Conservation (phyloP, 1,140 invertebrate species). For the Drosophila littoralis region DNA sequence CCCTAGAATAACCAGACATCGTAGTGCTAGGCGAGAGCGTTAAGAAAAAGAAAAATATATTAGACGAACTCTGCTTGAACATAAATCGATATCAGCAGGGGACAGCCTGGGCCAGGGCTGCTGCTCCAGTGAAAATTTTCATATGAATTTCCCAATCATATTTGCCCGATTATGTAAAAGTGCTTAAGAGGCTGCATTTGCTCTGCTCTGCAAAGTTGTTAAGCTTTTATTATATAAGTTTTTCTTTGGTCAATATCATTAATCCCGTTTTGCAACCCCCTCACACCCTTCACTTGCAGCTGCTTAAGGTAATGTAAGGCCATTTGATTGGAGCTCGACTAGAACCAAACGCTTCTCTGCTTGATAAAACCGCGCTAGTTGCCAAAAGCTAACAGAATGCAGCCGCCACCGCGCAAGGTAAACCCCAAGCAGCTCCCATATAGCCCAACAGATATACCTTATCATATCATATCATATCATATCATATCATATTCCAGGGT, state of each 20-base stretch:
- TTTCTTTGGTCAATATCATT: conserved; percentile 41
- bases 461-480: too few species aligned
- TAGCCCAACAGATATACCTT: too few species aligned
- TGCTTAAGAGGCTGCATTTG: not conserved
- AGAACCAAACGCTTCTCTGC: conserved; percentile 38
- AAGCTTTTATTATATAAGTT: conserved; percentile 56
- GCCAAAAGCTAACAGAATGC: conserved; percentile 65
- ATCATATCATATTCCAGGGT: conserved; percentile 86
- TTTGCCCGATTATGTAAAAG: conserved; percentile 38
- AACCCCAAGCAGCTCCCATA: not conserved
- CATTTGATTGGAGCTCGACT: conserved; percentile 44
- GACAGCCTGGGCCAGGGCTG: not conserved
- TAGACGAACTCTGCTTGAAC: not conserved
- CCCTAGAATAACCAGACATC: conserved; percentile 28
- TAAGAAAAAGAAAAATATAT: conserved; percentile 17
- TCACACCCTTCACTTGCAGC: conserved; percentile 43
- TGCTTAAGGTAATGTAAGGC: conserved; percentile 72
- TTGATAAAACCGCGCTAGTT: conserved; percentile 49
- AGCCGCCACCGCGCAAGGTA: conserved; percentile 84
- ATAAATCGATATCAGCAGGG: conserved; percentile 45
- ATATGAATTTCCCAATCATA: conserved; percentile 7
- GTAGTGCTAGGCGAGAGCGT: conserved; percentile 28
- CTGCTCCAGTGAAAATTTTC: conserved; percentile 37
- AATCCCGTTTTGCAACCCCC: conserved; percentile 26
- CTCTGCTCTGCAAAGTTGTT: not conserved